Evolutionary conservation across 2,797 vertebrate species (phyloP).

Genomic region (Phalloptychus januarius): DNA sequence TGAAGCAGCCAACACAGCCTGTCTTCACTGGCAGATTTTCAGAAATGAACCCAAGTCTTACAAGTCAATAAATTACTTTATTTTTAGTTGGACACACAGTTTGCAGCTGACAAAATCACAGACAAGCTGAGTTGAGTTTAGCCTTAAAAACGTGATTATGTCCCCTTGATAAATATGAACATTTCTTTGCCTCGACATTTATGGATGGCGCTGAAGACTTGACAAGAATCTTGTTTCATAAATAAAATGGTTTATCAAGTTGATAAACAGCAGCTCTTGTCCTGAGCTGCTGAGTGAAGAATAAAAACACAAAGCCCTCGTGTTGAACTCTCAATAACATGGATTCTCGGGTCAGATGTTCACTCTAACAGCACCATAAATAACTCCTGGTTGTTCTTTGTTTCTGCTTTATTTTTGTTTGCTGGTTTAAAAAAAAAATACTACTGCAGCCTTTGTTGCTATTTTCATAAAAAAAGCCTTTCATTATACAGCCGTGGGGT

Average conservation of each 20-base stretch:
- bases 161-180: background rate
- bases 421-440: conserved; percentile 31
- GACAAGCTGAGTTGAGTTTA: background rate
- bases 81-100: background rate
- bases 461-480: conserved; percentile 61
- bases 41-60: background rate
- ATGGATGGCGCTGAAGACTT: background rate
- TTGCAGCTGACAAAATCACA: background rate
- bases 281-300: background rate
- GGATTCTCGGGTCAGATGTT: conserved; percentile 33
- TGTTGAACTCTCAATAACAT: conserved; percentile 19
- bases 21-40: background rate
- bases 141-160: background rate
- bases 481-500: conserved; percentile 67
- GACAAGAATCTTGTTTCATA: background rate
- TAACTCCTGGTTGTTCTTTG: conserved; percentile 45
- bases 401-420: conserved; percentile 46
- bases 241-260: too few relatives aligned
- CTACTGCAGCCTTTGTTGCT: conserved; percentile 48
- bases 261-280: too few relatives aligned
- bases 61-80: background rate
- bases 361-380: conserved; percentile 23
- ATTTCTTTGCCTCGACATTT: background rate
- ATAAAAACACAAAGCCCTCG: background rate
- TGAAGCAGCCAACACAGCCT: background rate